Conservation (phyloP, 35 echinoderm and acorn worm species). For the Lytechinus pictus region DNA sequence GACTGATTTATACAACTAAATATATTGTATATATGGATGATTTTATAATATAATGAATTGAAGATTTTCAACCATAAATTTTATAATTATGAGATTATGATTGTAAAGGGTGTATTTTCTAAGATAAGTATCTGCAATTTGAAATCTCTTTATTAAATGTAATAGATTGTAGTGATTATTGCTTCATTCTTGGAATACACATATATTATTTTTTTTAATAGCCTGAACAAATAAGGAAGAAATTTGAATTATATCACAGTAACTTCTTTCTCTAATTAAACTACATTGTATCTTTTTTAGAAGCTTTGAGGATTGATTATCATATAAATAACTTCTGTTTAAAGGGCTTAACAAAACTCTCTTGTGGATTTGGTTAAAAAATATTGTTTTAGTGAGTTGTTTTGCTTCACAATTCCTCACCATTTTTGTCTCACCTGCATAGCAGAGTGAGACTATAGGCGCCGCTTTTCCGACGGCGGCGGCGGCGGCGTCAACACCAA, state of each 20-base stretch:
- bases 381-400: too few relatives aligned
- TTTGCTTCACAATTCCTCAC: too few relatives aligned
- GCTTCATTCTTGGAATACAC: background rate
- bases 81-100: background rate
- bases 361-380: too few relatives aligned
- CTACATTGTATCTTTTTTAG: too few relatives aligned
- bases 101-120: background rate
- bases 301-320: too few relatives aligned
- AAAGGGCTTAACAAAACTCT: too few relatives aligned
- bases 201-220: background rate
- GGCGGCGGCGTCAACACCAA: too few relatives aligned
- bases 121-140: background rate
- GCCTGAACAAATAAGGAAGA: background rate
- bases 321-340: too few relatives aligned
- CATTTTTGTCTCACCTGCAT: too few relatives aligned
- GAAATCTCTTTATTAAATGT: background rate
- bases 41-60: background rate
- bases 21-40: background rate
- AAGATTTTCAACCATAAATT: too few relatives aligned
- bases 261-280: background rate
- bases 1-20: background rate
- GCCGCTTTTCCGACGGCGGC: too few relatives aligned
- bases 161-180: background rate
- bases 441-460: too few relatives aligned
- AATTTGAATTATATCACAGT: background rate